Conservation (phyloP, 2,888 invertebrate species). For the Drosophila fungiperda region DNA sequence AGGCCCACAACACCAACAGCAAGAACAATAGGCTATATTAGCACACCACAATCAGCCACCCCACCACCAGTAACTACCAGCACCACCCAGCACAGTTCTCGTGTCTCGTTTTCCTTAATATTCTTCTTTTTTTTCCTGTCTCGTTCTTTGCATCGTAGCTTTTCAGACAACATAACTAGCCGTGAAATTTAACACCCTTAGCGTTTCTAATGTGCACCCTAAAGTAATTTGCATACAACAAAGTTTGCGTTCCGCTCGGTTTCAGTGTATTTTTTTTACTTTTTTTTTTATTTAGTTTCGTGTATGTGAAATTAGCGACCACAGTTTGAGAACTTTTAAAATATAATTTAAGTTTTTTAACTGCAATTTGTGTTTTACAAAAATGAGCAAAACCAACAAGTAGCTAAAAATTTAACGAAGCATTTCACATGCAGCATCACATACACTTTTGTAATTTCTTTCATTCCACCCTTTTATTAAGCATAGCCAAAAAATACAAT, state of each 20-base stretch:
- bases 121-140: constrained; percentile 19
- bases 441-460: constrained; percentile 37
- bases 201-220: constrained; percentile 64
- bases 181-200: constrained; percentile 68
- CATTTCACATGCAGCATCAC: constrained; percentile 67
- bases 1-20: constrained; percentile 19
- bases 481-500: constrained; percentile 12
- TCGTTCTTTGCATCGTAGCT: constrained; percentile 56
- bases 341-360: constrained; percentile 45
- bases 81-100: constrained; percentile 19
- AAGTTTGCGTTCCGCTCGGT: constrained; percentile 50
- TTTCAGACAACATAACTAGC: constrained; percentile 56
- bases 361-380: constrained; percentile 40
- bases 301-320: constrained; percentile 39
- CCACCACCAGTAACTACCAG: constrained; percentile 11
- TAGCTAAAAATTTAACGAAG: constrained; percentile 55
- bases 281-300: constrained; percentile 14
- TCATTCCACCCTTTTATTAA: constrained; percentile 24
- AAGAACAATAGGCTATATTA: constrained; percentile 31
- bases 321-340: constrained; percentile 48
- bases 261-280: constrained; percentile 15
- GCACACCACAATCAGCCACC: constrained; percentile 21
- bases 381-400: constrained; percentile 10
- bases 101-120: constrained; percentile 15
- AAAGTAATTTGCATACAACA: constrained; percentile 71